Base-by-base conservation (phyloP, 1,140 invertebrate species). In the Trichoplusia ni region DNA sequence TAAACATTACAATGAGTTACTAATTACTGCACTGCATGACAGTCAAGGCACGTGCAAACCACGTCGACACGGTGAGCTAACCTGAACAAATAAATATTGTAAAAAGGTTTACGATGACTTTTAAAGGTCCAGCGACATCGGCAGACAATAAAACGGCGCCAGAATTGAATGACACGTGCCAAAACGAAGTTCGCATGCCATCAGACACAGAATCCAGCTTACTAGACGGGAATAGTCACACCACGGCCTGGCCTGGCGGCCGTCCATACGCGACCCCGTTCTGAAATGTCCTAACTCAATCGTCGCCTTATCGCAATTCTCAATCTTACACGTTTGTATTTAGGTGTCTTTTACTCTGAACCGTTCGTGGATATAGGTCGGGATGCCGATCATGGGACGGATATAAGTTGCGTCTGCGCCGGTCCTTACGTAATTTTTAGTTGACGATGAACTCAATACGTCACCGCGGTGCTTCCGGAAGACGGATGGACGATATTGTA, bases 211-310 rank as follows among this genome's bases (percentile, higher is more conserved):
- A 77, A 76, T 82, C 77, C 78, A 76, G 80, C 67, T 74, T 71
- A 77, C 75, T 76, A 84, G 86, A 85, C 86, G 84, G 85, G 86
- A 89, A 89, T 89, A 89, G 86, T 89, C 84, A 67, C 84, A 82
- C 80, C 79, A 70, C 51, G 63, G 65, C 86, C 86, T 81, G 86
- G 86, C 86, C 86, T 89, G 86, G 86, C 86, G 66, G 54, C 67
- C 77, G 81, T 85, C 86, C 86, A 89, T 86, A 70, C 67, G 53
- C 64, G 62, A 65, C 38, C 51, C 49, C 64, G 58, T 60, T 63
- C 42, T 37, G 63, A 78, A 75, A 79, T 66, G 74, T 59, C 70
- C 60, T 68, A 84, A 81, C 73, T 63, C 58, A 60, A 67, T 46
- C 40, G 60, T 64, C 51, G 11, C 65, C 60, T 63, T 66, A 53